phyloP scores from a whole-genome alignment of 2,888 invertebrate genomes.

The Eulithis testata region DNA sequence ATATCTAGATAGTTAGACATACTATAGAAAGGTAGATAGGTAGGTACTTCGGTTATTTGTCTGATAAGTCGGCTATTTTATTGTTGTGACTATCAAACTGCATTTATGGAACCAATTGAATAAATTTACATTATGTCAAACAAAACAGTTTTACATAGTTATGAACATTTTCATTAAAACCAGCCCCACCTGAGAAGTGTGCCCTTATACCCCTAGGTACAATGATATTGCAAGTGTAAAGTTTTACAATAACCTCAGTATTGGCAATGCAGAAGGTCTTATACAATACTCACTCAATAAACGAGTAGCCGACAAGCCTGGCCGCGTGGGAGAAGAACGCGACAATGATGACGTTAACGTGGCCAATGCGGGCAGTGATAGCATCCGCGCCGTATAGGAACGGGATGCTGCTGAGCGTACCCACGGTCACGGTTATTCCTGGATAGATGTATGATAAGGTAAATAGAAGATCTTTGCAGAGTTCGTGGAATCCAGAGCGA shows the following conservation, averaged over 20 bases:
- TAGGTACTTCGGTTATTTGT: conserved; percentile 37
- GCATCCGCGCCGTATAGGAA: conserved; percentile 93
- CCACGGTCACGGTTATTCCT: conserved; percentile 94
- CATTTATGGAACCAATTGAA: conserved; percentile 37
- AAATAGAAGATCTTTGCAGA: conserved; percentile 15
- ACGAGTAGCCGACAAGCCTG: conserved; percentile 92
- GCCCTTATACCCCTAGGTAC: too few relatives aligned
- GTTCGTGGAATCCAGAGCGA: conserved; percentile 4
- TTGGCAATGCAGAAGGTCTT: conserved; percentile 23
- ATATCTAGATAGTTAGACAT: conserved; percentile 12
- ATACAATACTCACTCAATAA: conserved; percentile 88
- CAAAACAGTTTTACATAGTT: background rate
- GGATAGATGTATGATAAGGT: conserved; percentile 49
- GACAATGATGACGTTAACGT: conserved; percentile 92
- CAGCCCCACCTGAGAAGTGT: too few relatives aligned
- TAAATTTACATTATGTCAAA: conserved; percentile 15
- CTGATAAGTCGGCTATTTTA: conserved; percentile 52
- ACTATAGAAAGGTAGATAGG: background rate
- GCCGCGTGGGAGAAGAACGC: conserved; percentile 94
- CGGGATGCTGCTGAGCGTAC: conserved; percentile 92
- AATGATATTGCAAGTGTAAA: background rate
- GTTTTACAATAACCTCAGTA: conserved; percentile 17
- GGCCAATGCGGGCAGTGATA: conserved; percentile 92
- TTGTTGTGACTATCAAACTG: conserved; percentile 52
- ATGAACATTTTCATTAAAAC: too few relatives aligned